Evolutionary conservation across 2,113 vertebrate genomes (phyloP).

Genomic region (Carettochelys insculpta): DNA sequence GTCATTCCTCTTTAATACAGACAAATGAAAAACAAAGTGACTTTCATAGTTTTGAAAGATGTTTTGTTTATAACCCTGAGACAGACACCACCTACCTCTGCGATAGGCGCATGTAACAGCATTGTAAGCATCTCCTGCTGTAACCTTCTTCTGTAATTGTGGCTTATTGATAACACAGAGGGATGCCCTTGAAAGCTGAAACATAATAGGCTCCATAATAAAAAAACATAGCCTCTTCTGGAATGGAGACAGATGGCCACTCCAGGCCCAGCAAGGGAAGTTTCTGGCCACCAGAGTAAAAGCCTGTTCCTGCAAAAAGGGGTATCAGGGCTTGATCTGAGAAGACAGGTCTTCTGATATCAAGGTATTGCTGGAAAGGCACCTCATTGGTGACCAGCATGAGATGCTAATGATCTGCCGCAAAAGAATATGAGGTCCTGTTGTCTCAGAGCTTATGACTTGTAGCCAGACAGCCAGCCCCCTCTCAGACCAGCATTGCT

Average conservation of each 20-base stretch:
- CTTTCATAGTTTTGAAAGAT: background rate
- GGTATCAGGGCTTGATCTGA: background rate
- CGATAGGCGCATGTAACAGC: background rate
- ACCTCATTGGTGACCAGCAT: background rate
- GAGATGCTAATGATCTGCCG: background rate
- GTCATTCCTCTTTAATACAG: background rate
- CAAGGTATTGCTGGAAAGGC: background rate
- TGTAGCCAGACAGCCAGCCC: too few species aligned
- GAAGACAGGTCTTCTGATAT: background rate
- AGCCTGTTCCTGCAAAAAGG: background rate
- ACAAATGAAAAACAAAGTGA: background rate
- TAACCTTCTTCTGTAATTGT: background rate
- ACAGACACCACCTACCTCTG: background rate
- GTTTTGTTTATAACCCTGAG: background rate
- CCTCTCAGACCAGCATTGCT: too few species aligned
- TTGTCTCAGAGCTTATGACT: background rate
- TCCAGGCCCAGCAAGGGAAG: background rate
- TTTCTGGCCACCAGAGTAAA: background rate
- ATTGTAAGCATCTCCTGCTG: background rate
- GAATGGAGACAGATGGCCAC: background rate
- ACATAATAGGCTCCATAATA: background rate
- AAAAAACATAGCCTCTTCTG: background rate
- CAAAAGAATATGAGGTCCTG: background rate
- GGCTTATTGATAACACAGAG: background rate
- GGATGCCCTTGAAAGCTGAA: background rate